Conservation (phyloP, 2,888 invertebrate genomes). For the Megamerina dolium region DNA sequence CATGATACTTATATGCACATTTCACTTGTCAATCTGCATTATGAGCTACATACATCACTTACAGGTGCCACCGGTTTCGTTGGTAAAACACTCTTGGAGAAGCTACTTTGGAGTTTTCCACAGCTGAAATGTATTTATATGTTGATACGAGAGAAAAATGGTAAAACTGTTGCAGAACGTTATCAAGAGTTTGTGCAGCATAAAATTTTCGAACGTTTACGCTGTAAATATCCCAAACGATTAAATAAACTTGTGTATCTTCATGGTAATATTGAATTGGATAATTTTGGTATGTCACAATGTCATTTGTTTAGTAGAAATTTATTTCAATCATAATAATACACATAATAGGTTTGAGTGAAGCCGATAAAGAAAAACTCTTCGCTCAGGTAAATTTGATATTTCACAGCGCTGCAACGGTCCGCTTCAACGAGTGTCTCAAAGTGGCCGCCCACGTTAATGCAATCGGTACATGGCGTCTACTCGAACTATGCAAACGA, state of each 20-base stretch:
- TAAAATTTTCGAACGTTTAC: constrained; percentile 66
- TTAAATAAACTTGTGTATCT: constrained; percentile 65
- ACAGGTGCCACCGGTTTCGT: constrained; percentile 81
- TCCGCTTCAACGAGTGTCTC: constrained; percentile 87
- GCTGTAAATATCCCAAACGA: constrained; percentile 58
- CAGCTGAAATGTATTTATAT: constrained; percentile 72
- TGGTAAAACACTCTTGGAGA: constrained; percentile 89
- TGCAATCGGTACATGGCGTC: constrained; percentile 77
- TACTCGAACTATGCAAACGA: constrained; percentile 74
- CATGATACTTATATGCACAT: too few species aligned
- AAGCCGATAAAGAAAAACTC: constrained; percentile 59
- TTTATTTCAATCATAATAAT: not conserved
- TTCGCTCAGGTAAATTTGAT: constrained; percentile 70
- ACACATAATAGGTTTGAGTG: constrained; percentile 53
- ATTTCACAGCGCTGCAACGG: constrained; percentile 94
- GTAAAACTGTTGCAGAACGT: constrained; percentile 63
- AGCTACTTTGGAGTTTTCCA: constrained; percentile 79
- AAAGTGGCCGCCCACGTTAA: constrained; percentile 83
- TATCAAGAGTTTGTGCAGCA: constrained; percentile 70
- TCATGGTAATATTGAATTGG: constrained; percentile 63
- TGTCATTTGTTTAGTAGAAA: not conserved
- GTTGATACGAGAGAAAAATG: constrained; percentile 70
- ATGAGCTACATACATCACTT: too few species aligned
- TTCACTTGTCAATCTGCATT: too few species aligned
- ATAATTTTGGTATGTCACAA: constrained; percentile 33